Evolutionary conservation across 2,888 invertebrate species (phyloP).

Genomic region (Erebia epiphron): DNA sequence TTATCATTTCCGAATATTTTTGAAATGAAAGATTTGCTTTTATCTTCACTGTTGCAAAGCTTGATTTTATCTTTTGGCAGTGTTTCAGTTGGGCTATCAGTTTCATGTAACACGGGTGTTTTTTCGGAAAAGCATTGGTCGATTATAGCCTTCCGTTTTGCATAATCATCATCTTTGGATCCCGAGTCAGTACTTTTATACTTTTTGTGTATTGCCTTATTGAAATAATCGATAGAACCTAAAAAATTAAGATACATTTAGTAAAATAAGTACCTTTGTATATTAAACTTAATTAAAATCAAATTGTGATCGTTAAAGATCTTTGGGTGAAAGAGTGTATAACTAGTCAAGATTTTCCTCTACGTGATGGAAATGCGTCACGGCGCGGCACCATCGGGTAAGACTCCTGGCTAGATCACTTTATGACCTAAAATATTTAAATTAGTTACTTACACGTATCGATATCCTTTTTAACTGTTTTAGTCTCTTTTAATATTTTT

Average conservation of each 20-base stretch:
- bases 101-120: neutral
- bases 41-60: constrained; percentile 14
- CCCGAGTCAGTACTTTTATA: constrained; percentile 30
- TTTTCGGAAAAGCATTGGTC: constrained; percentile 29
- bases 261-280: neutral
- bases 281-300: too few species aligned
- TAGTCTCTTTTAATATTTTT: constrained; percentile 47
- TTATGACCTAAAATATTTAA: neutral
- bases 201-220: constrained; percentile 8
- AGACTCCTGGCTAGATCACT: neutral
- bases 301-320: too few species aligned
- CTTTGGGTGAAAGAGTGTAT: too few species aligned
- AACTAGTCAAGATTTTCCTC: too few species aligned
- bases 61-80: neutral
- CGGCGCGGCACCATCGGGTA: too few species aligned
- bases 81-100: neutral
- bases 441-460: constrained; percentile 55
- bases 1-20: constrained; percentile 24
- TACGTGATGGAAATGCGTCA: too few species aligned
- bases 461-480: constrained; percentile 47
- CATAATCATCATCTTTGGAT: constrained; percentile 14
- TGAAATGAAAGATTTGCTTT: constrained; percentile 19
- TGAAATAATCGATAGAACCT: constrained; percentile 30
- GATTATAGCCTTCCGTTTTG: constrained; percentile 23
- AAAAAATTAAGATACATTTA: neutral